Evolutionary conservation across 2,113 vertebrate genomes (phyloP).

Genomic region (Neolamprologus sp.): DNA sequence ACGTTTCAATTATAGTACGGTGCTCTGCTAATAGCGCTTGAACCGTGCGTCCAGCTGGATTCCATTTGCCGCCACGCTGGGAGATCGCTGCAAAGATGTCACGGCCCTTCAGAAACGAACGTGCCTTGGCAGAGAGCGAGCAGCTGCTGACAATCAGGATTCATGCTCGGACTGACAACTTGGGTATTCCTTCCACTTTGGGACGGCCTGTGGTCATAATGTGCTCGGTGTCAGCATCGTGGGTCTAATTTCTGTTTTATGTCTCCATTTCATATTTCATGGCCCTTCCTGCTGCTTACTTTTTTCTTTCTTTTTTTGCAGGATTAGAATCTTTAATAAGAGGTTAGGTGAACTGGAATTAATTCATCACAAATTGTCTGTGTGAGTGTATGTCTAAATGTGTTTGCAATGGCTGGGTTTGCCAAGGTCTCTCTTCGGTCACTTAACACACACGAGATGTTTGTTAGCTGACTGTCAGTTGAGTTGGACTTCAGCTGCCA

Average conservation of each 20-base stretch:
- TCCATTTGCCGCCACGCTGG: constrained; percentile 50
- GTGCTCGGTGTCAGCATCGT: constrained; percentile 7
- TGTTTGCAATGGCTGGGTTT: background rate
- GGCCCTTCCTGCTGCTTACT: background rate
- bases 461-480: background rate
- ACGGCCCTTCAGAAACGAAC: constrained; percentile 36
- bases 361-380: background rate
- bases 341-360: background rate
- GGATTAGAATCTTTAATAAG: background rate
- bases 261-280: background rate
- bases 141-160: constrained; percentile 5
- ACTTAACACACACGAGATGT: background rate
- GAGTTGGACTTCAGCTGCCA: constrained; percentile 2
- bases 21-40: constrained; percentile 50
- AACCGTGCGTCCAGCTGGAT: constrained; percentile 58
- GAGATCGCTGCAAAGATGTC: constrained; percentile 51
- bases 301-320: background rate
- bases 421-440: background rate
- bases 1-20: constrained; percentile 52
- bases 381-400: background rate
- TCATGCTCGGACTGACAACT: constrained; percentile 46
- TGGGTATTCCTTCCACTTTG: constrained; percentile 16
- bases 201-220: constrained; percentile 17
- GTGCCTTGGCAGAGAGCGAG: constrained; percentile 53
- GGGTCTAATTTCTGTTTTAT: constrained; percentile 11